A percentile compares a stretch with the other conserved stretches of the same genome.
Evolutionary conservation across 2,888 invertebrate genomes (phyloP).

Genomic region (Fabriciana adippe): DNA sequence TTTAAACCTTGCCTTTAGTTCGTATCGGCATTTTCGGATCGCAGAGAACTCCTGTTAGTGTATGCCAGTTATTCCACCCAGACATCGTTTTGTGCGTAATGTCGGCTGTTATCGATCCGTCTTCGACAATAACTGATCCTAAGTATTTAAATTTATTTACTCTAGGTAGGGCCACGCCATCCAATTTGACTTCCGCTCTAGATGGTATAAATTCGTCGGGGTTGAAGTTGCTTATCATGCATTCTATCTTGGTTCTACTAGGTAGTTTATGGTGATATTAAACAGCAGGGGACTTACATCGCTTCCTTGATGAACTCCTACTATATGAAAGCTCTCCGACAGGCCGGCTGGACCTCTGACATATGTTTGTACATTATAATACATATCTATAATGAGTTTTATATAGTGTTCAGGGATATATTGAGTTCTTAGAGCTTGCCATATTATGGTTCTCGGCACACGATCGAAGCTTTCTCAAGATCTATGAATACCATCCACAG

Average conservation of each 20-base stretch:
- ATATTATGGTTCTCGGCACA: background rate
- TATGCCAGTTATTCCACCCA: background rate
- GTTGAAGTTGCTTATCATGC: constrained; percentile 11
- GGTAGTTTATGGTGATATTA: background rate
- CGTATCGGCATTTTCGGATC: too few relatives aligned
- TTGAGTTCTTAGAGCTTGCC: background rate
- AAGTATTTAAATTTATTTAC: constrained; percentile 19
- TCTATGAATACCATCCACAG: constrained; percentile 2
- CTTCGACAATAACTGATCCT: constrained; percentile 1
- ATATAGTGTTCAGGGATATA: constrained; percentile 1
- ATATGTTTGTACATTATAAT: constrained; percentile 1
- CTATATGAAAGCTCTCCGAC: constrained; percentile 17
- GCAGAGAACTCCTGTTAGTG: constrained; percentile 6
- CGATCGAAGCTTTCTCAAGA: constrained; percentile 5
- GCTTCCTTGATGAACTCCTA: constrained; percentile 26
- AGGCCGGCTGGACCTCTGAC: constrained; percentile 24
- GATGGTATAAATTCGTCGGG: background rate
- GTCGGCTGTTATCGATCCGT: constrained; percentile 2
- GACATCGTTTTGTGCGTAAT: background rate
- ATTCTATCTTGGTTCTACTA: constrained; percentile 1
- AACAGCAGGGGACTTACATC: constrained; percentile 25
- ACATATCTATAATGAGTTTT: constrained; percentile 1
- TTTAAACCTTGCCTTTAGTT: too few relatives aligned
- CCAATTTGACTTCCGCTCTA: constrained; percentile 3
- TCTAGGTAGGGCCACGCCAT: constrained; percentile 17